A percentile compares a stretch with the other conserved stretches of the same genome.
Evolutionary conservation across 2,113 vertebrate genomes (phyloP).

Genomic region (Microcebus murinus): DNA sequence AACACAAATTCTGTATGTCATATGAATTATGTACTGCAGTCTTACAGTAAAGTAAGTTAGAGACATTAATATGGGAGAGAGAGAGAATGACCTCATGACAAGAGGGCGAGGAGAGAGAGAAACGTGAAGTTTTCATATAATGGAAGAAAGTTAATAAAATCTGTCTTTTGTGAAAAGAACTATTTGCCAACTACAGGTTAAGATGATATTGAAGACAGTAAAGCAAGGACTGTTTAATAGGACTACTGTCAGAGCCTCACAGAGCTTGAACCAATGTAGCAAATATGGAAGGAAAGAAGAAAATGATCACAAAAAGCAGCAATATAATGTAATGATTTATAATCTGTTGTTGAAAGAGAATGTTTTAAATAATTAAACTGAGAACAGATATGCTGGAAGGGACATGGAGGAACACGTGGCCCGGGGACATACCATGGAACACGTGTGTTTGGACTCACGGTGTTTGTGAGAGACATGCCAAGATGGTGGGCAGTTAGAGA

Average conservation of each 20-base stretch:
- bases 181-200: neutral
- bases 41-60: neutral
- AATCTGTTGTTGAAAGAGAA: neutral
- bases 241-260: neutral
- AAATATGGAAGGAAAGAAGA: neutral
- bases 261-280: neutral
- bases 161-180: neutral
- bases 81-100: too few relatives aligned
- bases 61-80: neutral
- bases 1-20: neutral
- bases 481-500: neutral
- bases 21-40: neutral
- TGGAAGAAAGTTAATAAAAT: neutral
- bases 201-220: neutral
- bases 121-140: too few relatives aligned
- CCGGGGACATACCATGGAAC: neutral
- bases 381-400: neutral
- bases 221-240: neutral
- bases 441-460: accelerated
- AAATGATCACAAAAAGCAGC: neutral
- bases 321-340: neutral
- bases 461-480: accelerated
- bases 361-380: neutral
- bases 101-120: too few relatives aligned
- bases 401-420: neutral